phyloP scores from a whole-genome alignment of 2,797 vertebrate species.

The Artibeus jamaicensis region DNA sequence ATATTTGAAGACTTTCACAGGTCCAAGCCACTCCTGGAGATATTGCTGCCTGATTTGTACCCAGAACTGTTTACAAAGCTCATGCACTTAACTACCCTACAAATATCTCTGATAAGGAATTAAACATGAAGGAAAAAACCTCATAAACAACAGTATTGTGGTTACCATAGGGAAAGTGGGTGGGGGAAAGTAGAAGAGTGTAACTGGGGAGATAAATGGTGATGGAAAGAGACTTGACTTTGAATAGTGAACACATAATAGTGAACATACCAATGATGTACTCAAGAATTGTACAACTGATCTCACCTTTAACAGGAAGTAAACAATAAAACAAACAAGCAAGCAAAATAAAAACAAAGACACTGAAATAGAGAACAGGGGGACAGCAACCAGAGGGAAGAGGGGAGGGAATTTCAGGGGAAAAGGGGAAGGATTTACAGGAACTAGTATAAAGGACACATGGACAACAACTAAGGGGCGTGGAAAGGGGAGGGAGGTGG shows the following conservation, averaged over 20 bases:
- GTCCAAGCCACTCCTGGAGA: background rate
- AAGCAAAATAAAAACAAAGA: no score
- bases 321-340: no score
- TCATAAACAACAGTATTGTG: background rate
- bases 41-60: background rate
- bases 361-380: no score
- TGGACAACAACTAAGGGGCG: no score
- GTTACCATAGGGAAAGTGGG: background rate
- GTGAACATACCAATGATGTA: background rate
- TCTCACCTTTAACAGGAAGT: no score
- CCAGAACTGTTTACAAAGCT: conserved; percentile 43
- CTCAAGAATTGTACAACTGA: background rate
- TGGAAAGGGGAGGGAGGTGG: no score
- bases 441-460: no score
- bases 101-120: conserved; percentile 36
- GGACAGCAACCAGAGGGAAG: no score
- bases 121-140: background rate
- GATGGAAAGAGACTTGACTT: background rate
- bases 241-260: background rate
- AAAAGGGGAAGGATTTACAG: no score
- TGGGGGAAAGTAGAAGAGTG: background rate
- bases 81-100: background rate
- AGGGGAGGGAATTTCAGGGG: no score
- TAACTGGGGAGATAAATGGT: background rate
- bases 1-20: background rate